A percentile compares a stretch with the other conserved stretches of the same genome.
These are phyloP conservation scores for Nannospalax galili DNA, from an alignment of 2,113 vertebrate genomes.

Conservation along the genomic window DNA sequence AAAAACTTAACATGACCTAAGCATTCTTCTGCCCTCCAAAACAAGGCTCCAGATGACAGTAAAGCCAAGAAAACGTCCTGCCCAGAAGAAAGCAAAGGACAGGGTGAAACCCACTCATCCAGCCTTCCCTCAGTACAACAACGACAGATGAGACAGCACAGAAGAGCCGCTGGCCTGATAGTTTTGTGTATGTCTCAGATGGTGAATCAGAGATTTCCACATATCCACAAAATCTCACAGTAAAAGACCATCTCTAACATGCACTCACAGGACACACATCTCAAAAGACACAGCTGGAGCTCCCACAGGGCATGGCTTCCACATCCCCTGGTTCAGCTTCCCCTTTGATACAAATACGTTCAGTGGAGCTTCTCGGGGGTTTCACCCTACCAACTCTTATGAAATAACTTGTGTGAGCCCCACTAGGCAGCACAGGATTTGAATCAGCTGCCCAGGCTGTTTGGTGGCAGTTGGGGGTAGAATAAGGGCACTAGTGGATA, in stretches of 20 bases:
- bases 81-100: constrained; percentile 52
- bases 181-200: background rate
- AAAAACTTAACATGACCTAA: constrained; percentile 82
- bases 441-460: background rate
- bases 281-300: background rate
- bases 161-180: background rate
- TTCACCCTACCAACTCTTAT: background rate
- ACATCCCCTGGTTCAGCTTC: background rate
- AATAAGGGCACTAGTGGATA: background rate
- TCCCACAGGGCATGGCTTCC: background rate
- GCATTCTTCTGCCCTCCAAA: constrained; percentile 83
- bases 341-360: background rate
- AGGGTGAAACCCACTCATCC: background rate
- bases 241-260: constrained; percentile 13
- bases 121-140: background rate
- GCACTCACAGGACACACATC: background rate
- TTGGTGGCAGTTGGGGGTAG: background rate
- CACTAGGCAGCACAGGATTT: background rate
- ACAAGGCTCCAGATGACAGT: constrained; percentile 77
- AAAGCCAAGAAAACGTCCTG: constrained; percentile 70
- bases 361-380: background rate
- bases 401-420: background rate
- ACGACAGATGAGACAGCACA: background rate
- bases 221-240: background rate
- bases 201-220: background rate